Evolutionary conservation across 2,113 vertebrate genomes (phyloP).

Genomic region (Himantopus leucocephalus): DNA sequence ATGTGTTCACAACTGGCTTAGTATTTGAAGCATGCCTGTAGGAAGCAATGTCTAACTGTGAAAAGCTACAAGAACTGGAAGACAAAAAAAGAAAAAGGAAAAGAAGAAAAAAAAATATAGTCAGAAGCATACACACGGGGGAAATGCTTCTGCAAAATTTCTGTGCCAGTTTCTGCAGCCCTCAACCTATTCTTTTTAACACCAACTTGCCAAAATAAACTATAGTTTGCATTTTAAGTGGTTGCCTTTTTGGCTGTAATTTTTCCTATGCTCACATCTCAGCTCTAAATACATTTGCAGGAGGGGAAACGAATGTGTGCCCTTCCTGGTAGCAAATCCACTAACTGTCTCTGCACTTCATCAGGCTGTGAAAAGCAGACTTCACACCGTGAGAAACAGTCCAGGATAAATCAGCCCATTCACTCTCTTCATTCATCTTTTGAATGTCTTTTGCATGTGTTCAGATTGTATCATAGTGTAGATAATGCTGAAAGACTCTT

Average conservation of each 20-base stretch:
- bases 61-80: background rate
- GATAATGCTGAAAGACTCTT: background rate
- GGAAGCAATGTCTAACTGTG: background rate
- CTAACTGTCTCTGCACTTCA: constrained; percentile 40
- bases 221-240: background rate
- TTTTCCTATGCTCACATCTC: constrained; percentile 1
- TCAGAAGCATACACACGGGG: background rate
- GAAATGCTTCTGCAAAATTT: background rate
- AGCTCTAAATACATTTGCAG: background rate
- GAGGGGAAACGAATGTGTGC: background rate
- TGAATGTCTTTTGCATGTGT: background rate
- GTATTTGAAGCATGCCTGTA: background rate
- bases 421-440: constrained; percentile 38
- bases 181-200: background rate
- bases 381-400: background rate
- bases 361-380: constrained; percentile 49
- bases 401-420: constrained; percentile 22
- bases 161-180: background rate
- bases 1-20: background rate
- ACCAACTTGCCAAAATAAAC: background rate
- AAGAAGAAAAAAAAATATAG: background rate
- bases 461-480: background rate
- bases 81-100: background rate
- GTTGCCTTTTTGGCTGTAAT: background rate
- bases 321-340: constrained; percentile 38